These are phyloP conservation scores for Yponomeuta malinellus DNA, from an alignment of 2,888 invertebrate genomes.

Conservation along the genomic window DNA sequence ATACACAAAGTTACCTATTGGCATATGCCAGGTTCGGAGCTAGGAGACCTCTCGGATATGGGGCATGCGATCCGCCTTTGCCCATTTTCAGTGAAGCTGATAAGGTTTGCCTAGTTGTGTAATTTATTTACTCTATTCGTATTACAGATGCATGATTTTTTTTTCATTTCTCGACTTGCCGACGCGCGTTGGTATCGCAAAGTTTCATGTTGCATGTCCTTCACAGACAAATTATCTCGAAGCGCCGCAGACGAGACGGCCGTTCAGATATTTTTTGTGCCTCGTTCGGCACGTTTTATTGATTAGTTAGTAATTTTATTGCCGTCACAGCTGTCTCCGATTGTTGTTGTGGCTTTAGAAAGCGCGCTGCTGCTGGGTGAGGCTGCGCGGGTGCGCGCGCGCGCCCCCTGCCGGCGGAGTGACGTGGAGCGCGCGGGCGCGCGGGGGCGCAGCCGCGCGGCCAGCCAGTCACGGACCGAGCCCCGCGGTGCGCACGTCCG, in stretches of 20 bases:
- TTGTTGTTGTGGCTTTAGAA: constrained; percentile 17
- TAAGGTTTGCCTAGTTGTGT: too few species aligned
- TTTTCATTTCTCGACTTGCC: too few species aligned
- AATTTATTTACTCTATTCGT: too few species aligned
- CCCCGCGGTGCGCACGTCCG: constrained; percentile 27
- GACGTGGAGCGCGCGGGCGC: constrained; percentile 27
- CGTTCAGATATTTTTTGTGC: neutral
- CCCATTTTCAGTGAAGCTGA: too few species aligned
- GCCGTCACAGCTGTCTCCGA: constrained; percentile 5
- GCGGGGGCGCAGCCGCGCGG: constrained; percentile 20
- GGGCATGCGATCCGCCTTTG: too few species aligned
- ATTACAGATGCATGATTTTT: too few species aligned
- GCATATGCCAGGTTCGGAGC: too few species aligned
- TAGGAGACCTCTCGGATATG: too few species aligned
- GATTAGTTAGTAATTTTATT: neutral
- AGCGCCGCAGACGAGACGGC: neutral
- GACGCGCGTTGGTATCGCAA: neutral
- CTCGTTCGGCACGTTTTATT: neutral
- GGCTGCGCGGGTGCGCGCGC: constrained; percentile 27
- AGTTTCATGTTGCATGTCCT: neutral
- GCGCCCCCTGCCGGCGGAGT: constrained; percentile 19
- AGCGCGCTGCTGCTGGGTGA: constrained; percentile 39
- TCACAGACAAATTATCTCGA: neutral
- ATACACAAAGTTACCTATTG: too few species aligned
- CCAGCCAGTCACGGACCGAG: constrained; percentile 6